A percentile compares a stretch with the other conserved stretches of the same genome.
Conservation (phyloP, 2,888 invertebrate species). For the Oasisia sp. region DNA sequence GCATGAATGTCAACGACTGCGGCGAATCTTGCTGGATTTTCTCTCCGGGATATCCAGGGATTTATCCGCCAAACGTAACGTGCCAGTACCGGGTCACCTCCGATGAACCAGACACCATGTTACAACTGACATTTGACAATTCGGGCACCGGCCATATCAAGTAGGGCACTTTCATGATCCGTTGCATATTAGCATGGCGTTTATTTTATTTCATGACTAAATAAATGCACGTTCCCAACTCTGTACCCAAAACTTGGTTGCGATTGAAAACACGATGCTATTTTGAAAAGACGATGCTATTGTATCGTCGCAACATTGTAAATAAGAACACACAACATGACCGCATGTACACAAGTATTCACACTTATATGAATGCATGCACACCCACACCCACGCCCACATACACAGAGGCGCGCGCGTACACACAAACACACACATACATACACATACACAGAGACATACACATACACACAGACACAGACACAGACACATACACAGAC, state of each 20-base stretch:
- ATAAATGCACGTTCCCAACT: neutral
- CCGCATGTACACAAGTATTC: neutral
- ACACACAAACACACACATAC: neutral
- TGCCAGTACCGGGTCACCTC: conserved; percentile 38
- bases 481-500: too few species aligned
- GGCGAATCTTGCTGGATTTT: conserved; percentile 32
- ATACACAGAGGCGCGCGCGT: neutral
- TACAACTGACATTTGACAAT: neutral
- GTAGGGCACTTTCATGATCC: neutral
- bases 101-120: neutral
- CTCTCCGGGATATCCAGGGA: conserved; percentile 42
- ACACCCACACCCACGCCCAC: neutral
- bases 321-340: neutral
- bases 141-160: neutral
- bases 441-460: too few species aligned
- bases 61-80: conserved; percentile 40
- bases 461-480: too few species aligned
- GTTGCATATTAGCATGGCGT: neutral
- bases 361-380: neutral
- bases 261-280: neutral
- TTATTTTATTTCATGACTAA: too few species aligned
- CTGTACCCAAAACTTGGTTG: neutral
- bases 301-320: neutral
- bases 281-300: neutral
- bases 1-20: conserved; percentile 34